Evolutionary conservation across 2,113 vertebrate species (phyloP), one percentile per base, ranked within the genome.

Genomic region (Fulica atra): DNA sequence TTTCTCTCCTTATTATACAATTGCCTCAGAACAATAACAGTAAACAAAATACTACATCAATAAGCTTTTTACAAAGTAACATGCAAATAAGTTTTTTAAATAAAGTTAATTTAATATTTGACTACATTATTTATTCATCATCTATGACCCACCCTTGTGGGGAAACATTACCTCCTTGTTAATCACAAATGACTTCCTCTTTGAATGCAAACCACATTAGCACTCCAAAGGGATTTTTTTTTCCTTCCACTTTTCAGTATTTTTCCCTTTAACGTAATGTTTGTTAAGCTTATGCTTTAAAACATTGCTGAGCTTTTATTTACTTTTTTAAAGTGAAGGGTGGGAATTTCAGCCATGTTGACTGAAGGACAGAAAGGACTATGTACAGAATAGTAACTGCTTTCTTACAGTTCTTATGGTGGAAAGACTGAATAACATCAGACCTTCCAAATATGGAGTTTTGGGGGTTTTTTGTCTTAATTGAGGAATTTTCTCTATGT

Each of bases 41-140:
- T 89, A 94, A 96, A 94, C 74, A 96, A 94, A 96, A 94, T 94
- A 60, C 69, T 91, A 89, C 87, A 94, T 92, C 94, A 95, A 88
- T 96, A 94, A 93, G 71, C 73, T 91, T 89, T 95, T 89, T 38
- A 78, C 74, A 91, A 86, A 88, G 59, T 81, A 94, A 81, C 76
- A 96, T 95, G 92, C 82, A 96, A 97, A 96, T 94, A 81, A 83
- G 76, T 16, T 88, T 82, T 94, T 94, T n/a, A 89, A 96, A 93
- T 95, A 93, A 91, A 95, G 64, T 78, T 93, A 94, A 97, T 96
- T 94, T 96, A 95, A 81, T 96, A 97, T 96, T 93, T 97, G 93
- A 97, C 96, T 95, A 46, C 91, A 93, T 94, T 96, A 96, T 94
- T 96, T 94, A 96, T 96, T 97, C 94, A 96, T 95, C 85, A 92